A percentile compares a stretch with the other conserved stretches of the same genome.
Evolutionary conservation across 2,888 invertebrate species (phyloP).

Genomic region (Macrophya alboannulata): DNA sequence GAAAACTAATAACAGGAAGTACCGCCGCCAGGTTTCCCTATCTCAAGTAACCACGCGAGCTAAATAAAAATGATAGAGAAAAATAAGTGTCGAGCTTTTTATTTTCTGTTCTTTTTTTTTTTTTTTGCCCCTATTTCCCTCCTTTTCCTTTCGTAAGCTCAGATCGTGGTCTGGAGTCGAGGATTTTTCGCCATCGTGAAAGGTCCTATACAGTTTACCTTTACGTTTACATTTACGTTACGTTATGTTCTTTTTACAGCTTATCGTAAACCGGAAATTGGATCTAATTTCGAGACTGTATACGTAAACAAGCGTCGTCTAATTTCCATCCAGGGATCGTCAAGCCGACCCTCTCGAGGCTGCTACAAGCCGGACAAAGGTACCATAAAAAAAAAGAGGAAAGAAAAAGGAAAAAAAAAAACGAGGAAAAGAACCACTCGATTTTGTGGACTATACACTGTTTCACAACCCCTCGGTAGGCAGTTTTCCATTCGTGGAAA

Average conservation of each 20-base stretch:
- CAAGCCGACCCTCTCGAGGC: slow-evolving; percentile 12
- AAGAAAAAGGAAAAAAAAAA: not conserved
- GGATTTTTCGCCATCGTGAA: not conserved
- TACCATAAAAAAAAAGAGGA: not conserved
- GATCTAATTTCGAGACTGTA: slow-evolving; percentile 44
- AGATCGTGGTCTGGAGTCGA: not conserved
- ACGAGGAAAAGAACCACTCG: not conserved
- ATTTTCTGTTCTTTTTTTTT: not conserved
- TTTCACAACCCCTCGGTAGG: not conserved
- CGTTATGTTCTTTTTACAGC: slow-evolving; percentile 32
- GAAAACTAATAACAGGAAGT: slow-evolving; percentile 4
- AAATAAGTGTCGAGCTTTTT: slow-evolving; percentile 23
- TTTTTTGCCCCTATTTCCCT: not conserved
- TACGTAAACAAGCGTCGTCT: slow-evolving; percentile 49
- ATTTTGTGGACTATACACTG: slow-evolving; percentile 4
- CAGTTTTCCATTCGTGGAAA: not conserved
- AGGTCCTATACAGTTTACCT: not conserved
- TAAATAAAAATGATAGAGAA: not conserved
- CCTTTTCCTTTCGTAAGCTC: not conserved
- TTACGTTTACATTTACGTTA: not conserved
- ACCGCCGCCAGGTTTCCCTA: not conserved
- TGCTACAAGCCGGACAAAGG: not conserved
- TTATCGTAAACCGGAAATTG: slow-evolving; percentile 43
- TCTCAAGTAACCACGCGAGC: slow-evolving; percentile 17
- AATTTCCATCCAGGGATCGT: slow-evolving; percentile 40